These are phyloP conservation scores for Clusia tigrina DNA, from an alignment of 2,888 invertebrate species.

Conservation along the genomic window DNA sequence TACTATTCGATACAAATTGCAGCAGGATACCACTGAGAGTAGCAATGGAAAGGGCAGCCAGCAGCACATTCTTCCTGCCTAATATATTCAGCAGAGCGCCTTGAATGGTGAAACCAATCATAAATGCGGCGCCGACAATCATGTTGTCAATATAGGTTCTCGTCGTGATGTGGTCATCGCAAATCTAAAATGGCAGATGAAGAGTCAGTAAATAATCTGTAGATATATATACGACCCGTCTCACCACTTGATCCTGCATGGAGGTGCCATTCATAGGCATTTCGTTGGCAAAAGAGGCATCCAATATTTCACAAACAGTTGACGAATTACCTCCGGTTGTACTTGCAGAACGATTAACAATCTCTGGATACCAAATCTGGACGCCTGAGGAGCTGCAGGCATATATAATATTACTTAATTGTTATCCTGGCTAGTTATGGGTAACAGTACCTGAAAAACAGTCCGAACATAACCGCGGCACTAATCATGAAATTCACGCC, in stretches of 20 bases:
- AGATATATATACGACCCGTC: background rate
- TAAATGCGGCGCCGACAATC: conserved; percentile 54
- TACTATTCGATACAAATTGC: conserved; percentile 48
- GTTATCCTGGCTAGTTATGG: background rate
- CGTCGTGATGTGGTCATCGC: conserved; percentile 49
- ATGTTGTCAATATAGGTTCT: conserved; percentile 57
- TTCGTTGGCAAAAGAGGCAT: conserved; percentile 39
- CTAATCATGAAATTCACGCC: conserved; percentile 47
- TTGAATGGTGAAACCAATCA: conserved; percentile 56
- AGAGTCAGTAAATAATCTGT: background rate
- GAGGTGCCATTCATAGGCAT: conserved; percentile 14
- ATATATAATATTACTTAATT: background rate
- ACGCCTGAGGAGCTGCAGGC: conserved; percentile 54
- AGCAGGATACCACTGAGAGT: conserved; percentile 53
- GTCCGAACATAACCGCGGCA: conserved; percentile 44
- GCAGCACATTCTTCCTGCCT: conserved; percentile 54
- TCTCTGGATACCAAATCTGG: conserved; percentile 62
- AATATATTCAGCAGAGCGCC: conserved; percentile 55
- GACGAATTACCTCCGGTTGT: conserved; percentile 31
- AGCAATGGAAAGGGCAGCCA: conserved; percentile 45
- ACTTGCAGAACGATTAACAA: conserved; percentile 54
- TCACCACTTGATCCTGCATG: conserved; percentile 33
- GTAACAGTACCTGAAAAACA: conserved; percentile 49
- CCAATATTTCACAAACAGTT: conserved; percentile 49
- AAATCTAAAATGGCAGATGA: conserved; percentile 41